phyloP scores from a whole-genome alignment of 2,113 vertebrate genomes.

The Mystacornis crossleyi region DNA sequence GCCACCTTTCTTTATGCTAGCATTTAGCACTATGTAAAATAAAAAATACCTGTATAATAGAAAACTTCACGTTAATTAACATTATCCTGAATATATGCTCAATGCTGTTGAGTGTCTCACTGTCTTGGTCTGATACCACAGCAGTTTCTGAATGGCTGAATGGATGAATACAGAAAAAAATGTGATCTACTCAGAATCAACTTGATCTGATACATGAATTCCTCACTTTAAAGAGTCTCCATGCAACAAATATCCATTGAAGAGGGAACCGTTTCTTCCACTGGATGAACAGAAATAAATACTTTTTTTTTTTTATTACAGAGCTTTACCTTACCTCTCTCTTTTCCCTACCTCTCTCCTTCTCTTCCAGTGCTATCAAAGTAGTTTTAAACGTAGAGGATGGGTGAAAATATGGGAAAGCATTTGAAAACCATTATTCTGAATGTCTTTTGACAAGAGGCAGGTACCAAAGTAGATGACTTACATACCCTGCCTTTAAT shows the following conservation, averaged over 20 bases:
- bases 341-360: background rate
- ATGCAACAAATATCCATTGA: background rate
- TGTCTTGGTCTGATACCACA: background rate
- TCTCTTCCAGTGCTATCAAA: background rate
- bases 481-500: background rate
- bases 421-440: background rate
- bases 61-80: background rate
- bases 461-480: background rate
- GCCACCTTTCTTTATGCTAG: background rate
- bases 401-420: background rate
- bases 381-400: background rate
- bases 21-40: background rate
- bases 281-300: background rate
- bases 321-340: background rate
- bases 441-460: background rate
- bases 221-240: background rate
- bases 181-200: background rate
- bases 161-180: background rate
- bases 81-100: background rate
- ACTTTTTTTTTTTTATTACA: fast-evolving
- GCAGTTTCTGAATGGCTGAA: background rate
- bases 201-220: background rate
- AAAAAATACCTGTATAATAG: background rate
- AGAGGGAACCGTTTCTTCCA: background rate
- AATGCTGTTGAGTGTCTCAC: background rate